Base-by-base conservation (phyloP, 2,113 vertebrate species). In the Gambusia affinis region DNA sequence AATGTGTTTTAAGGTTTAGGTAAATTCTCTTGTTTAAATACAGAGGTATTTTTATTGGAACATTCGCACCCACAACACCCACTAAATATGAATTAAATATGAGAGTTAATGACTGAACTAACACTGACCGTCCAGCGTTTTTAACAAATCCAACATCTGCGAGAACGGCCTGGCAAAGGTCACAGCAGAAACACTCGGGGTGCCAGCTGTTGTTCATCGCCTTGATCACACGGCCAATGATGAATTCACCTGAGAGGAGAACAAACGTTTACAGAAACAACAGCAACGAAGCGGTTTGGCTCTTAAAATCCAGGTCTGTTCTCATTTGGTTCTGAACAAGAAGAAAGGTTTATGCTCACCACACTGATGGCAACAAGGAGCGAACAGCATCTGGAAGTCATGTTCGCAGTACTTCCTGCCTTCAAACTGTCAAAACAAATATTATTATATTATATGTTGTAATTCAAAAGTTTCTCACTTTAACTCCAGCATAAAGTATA, bases 161-260 rank as follows among this genome's bases (percentile, higher is more conserved):
- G 33, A 99, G 87, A 39, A 98, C 95, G 27, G 94, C 80, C 74
- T 97, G 93, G 91, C 98, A 99, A 85, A 99, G 93, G 79, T 98
- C 96, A 80, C 98, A 99, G 93, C 97, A 94, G 95, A 99, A 99
- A 73, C 98, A 99, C 76, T 97, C 96, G 0, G 98, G 98, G 83
- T 99, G 98, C 98, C 98, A 99, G 84, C 98, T 99, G 73, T 98
- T 98, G 92, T 99, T 99, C 98, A 99, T 98, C 62, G 98, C 98
- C 93, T 99, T 99, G 93, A 99, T 99, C 81, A 99, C 98, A 35
- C 98, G 96, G 61, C 98, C 98, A 51, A 97, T 98, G 86, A 99
- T 97, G 91, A 99, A 99, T 83, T 99, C 98, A 37, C 98, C 98
- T 99, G 87, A 15, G 62, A 31, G 70, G 51, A 60, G 2, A 67